A percentile compares a stretch with the other conserved stretches of the same genome.
Evolutionary conservation across 1,140 invertebrate species (phyloP).

Genomic region (Heliconius eleuchia): DNA sequence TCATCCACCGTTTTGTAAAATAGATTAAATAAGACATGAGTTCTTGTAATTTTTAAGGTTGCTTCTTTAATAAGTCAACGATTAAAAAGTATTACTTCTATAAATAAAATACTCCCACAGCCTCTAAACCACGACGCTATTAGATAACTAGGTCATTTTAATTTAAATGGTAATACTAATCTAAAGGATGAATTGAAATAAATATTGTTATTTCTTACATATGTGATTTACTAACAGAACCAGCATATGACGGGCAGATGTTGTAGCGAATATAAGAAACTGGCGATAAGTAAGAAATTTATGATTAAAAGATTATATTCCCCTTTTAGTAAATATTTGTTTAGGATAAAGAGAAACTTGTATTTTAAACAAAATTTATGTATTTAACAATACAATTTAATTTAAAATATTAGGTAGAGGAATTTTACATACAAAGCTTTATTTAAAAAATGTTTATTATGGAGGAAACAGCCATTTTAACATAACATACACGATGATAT

Average conservation of each 20-base stretch:
- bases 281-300: background rate
- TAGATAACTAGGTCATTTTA: constrained; percentile 26
- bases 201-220: constrained; percentile 26
- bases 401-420: background rate
- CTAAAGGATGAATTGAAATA: constrained; percentile 1
- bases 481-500: too few species aligned
- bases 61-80: too few species aligned
- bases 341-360: background rate
- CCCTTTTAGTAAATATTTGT: background rate
- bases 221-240: constrained; percentile 38
- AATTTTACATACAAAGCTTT: background rate
- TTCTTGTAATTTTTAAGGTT: too few species aligned
- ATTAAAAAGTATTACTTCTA: background rate
- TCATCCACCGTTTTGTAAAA: too few species aligned
- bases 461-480: too few species aligned
- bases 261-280: constrained; percentile 43
- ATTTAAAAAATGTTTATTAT: too few species aligned
- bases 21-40: too few species aligned
- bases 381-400: too few species aligned
- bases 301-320: background rate
- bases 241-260: constrained; percentile 63
- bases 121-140: background rate
- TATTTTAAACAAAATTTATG: too few species aligned
- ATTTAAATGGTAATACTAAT: constrained; percentile 20
- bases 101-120: constrained; percentile 17